Evolutionary conservation across 2,113 vertebrate species (phyloP).

Genomic region (Ptilonorhynchus violaceus): DNA sequence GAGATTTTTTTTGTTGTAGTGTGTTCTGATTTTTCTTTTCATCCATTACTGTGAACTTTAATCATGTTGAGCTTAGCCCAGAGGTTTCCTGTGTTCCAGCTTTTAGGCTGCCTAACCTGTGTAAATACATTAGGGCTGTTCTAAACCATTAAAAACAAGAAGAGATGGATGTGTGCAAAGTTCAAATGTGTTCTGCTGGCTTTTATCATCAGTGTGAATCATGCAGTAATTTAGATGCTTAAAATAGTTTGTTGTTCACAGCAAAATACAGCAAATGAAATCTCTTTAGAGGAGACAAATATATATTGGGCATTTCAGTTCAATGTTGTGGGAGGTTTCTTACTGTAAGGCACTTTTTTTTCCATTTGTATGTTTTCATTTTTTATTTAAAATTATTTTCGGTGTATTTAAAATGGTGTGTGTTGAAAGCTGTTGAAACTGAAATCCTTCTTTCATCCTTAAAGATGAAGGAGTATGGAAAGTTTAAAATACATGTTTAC

Average conservation of each 20-base stretch:
- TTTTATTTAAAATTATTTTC: neutral
- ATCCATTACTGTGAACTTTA: slow-evolving; percentile 23
- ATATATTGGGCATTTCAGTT: neutral
- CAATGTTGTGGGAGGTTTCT: neutral
- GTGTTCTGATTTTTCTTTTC: neutral
- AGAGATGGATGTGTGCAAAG: slow-evolving; percentile 35
- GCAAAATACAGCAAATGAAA: slow-evolving; percentile 21
- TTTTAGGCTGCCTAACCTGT: slow-evolving; percentile 45
- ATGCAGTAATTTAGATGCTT: slow-evolving; percentile 35
- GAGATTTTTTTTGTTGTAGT: neutral
- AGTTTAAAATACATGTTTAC: neutral
- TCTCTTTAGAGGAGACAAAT: neutral
- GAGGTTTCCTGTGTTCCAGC: slow-evolving; percentile 24
- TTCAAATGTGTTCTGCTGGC: slow-evolving; percentile 39
- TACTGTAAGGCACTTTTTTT: neutral
- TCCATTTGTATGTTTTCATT: neutral
- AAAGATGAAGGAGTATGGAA: neutral
- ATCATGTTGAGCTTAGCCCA: neutral
- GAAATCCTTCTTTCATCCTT: neutral
- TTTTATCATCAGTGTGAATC: slow-evolving; percentile 47
- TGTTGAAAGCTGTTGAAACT: neutral
- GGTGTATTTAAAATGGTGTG: neutral
- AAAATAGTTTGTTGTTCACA: slow-evolving; percentile 43
- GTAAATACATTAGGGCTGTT: slow-evolving; percentile 48
- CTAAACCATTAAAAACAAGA: slow-evolving; percentile 39